Base-by-base conservation (phyloP, 2,113 vertebrate species). In the Chelonoidis abingdonii region DNA sequence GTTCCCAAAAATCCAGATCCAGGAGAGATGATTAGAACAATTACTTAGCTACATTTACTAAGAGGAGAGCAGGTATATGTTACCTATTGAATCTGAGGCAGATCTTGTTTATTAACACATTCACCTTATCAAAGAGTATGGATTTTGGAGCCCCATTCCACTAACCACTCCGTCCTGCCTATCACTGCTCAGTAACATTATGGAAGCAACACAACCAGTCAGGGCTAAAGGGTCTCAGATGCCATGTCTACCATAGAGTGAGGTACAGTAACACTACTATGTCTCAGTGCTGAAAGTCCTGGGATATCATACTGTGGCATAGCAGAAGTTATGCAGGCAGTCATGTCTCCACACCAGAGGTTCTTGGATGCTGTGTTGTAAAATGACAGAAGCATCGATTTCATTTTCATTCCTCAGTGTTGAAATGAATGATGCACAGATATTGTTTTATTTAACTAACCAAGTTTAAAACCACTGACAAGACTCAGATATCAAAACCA, bases 341-440 rank as follows among this genome's bases (percentile, higher is more conserved):
- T 3, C 1, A 1, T 10, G 17, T 3, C 44, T 62, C 41, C 76
- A 24, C 50, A 3, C 9, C 0, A 0, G 0, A 0, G 19, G 9
- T 29, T 10, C n/a, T 5, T 1, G 1, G 22, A 47, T 16, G 27
- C n/a, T 79, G 1, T 0, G 59, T 1, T 22, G 50, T 11, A 4
- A 7, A 82, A 4, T 53, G 2, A 49, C 4, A 35, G 27, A 38
- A 17, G 8, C 2, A 10, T 27, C 0, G 0, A 7, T 0, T 6
- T 16, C 4, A 1, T 79, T 0, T 8, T 2, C 3, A 0, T 16
- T 62, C 10, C 44, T 8, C 1, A 2, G 16, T 2, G 31, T 80
- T 52, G 31, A 31, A 21, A 4, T 79, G 54, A 5, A 47, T 10
- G 54, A 6, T n/a, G 41, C 41, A 38, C 52, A 49, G 81, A 54